These are phyloP conservation scores for Crotalus horridus DNA, from an alignment of 2,113 vertebrate species.

Conservation along the genomic window DNA sequence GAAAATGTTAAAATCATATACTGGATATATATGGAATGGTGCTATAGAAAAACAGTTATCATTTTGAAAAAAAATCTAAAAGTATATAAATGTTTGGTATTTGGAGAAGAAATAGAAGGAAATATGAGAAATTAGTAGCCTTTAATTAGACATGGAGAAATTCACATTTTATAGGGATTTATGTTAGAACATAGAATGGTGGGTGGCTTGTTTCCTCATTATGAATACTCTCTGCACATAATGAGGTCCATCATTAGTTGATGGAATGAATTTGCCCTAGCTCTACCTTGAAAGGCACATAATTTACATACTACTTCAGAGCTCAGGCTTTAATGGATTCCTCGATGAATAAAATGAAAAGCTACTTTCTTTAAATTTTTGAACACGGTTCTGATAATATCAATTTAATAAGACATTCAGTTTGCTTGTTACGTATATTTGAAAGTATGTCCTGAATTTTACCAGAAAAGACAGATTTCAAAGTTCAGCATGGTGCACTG, in stretches of 20 bases:
- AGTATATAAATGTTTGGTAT: slow-evolving; percentile 66
- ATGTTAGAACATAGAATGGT: slow-evolving; percentile 89
- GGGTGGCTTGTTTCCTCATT: slow-evolving; percentile 94
- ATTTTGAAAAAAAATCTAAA: neutral
- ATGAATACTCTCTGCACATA: slow-evolving; percentile 93
- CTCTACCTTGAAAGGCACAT: slow-evolving; percentile 97
- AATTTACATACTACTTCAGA: slow-evolving; percentile 96
- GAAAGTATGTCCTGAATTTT: slow-evolving; percentile 69
- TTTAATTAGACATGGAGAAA: slow-evolving; percentile 99
- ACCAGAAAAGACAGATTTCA: slow-evolving; percentile 62
- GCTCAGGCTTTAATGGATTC: slow-evolving; percentile 93
- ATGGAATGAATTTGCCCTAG: slow-evolving; percentile 96
- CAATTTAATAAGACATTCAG: slow-evolving; percentile 82
- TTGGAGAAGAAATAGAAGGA: slow-evolving; percentile 68
- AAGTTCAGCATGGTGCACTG: slow-evolving; percentile 14
- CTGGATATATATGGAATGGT: neutral
- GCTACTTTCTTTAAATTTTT: slow-evolving; percentile 90
- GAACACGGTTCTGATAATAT: slow-evolving; percentile 85
- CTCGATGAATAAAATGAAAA: slow-evolving; percentile 98
- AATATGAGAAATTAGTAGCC: slow-evolving; percentile 92
- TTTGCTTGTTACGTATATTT: slow-evolving; percentile 79
- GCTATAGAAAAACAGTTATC: neutral
- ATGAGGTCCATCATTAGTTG: slow-evolving; percentile 99
- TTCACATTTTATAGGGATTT: slow-evolving; percentile 98
- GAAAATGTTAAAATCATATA: neutral